Evolutionary conservation across 2,113 vertebrate genomes (phyloP).

Genomic region (Ginglymostoma cirratum): DNA sequence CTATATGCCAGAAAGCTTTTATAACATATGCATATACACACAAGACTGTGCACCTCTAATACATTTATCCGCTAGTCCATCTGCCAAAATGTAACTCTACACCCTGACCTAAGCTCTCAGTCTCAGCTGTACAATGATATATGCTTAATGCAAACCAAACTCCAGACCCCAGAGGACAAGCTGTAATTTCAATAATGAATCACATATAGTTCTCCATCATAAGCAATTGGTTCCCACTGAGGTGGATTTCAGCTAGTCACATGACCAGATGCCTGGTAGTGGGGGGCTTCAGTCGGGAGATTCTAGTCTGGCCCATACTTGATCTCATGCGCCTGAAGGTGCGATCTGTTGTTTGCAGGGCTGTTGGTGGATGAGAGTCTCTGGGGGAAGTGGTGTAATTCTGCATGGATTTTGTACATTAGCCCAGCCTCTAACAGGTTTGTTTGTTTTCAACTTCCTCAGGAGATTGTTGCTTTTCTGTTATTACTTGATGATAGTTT

Average conservation of each 20-base stretch:
- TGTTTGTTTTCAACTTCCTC: background rate
- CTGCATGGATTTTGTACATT: background rate
- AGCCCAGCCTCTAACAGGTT: background rate
- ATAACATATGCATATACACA: background rate
- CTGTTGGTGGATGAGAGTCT: background rate
- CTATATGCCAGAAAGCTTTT: background rate
- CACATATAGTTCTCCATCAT: background rate
- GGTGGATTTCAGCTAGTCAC: background rate
- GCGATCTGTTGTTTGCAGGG: background rate
- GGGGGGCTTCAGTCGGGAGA: background rate
- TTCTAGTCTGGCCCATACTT: background rate
- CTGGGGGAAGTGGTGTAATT: background rate
- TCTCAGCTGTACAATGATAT: conserved; percentile 4
- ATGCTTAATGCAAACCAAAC: background rate
- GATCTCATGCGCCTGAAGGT: background rate
- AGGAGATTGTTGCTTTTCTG: background rate
- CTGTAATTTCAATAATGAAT: background rate
- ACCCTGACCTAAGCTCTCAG: background rate
- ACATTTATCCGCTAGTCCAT: background rate
- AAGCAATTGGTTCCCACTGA: background rate
- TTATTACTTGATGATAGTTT: background rate
- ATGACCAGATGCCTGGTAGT: background rate
- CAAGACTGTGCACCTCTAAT: conserved; percentile 1
- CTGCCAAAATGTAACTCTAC: conserved; percentile 4
- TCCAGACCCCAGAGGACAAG: background rate